These are phyloP conservation scores for Caenorhabditis panamensis DNA, from an alignment of 2,888 invertebrate genomes.

Conservation along the genomic window DNA sequence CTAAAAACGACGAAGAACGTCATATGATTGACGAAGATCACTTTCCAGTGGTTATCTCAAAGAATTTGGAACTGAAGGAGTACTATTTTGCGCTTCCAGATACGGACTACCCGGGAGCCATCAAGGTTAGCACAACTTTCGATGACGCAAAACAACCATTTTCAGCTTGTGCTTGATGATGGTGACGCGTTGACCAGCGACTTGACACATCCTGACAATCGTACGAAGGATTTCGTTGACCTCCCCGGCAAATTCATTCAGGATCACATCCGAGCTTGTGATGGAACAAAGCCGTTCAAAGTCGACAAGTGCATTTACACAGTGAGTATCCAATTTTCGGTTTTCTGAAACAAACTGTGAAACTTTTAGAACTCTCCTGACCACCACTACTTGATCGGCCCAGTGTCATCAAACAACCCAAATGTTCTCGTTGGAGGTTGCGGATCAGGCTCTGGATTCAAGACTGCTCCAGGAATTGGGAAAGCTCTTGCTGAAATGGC, in stretches of 20 bases:
- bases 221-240: constrained; percentile 13
- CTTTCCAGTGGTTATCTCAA: constrained; percentile 60
- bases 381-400: constrained; percentile 64
- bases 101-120: constrained; percentile 62
- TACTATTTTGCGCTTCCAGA: constrained; percentile 59
- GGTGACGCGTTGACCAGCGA: constrained; percentile 41
- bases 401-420: constrained; percentile 33
- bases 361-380: constrained; percentile 63
- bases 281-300: constrained; percentile 46
- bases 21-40: constrained; percentile 47
- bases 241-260: constrained; percentile 54
- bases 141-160: not conserved
- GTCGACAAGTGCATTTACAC: constrained; percentile 67
- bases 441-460: constrained; percentile 78
- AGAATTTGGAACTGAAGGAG: constrained; percentile 36
- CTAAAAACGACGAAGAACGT: constrained; percentile 21
- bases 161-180: constrained; percentile 55
- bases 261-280: constrained; percentile 58
- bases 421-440: constrained; percentile 75
- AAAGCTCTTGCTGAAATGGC: constrained; percentile 63
- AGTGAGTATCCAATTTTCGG: constrained; percentile 36
- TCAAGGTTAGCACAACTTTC: constrained; percentile 45
- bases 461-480: constrained; percentile 68
- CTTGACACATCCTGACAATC: constrained; percentile 31
- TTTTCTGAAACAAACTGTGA: too few species aligned